phyloP scores from a whole-genome alignment of 2,797 vertebrate genomes.

The Liasis olivaceus region DNA sequence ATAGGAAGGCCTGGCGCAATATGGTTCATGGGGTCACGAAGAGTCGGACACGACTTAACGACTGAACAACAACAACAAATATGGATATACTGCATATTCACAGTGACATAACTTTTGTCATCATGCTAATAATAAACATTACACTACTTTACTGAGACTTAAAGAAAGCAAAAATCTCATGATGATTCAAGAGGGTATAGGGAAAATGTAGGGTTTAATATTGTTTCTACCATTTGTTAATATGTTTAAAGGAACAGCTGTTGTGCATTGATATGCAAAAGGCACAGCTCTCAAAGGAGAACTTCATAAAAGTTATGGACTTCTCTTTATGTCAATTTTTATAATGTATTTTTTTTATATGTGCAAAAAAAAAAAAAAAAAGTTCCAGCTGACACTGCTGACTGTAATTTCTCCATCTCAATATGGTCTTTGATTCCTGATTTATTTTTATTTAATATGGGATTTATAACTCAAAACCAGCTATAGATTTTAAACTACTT shows the following conservation, averaged over 20 bases:
- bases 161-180: background rate
- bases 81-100: background rate
- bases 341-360: background rate
- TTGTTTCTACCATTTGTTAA: slow-evolving; percentile 4
- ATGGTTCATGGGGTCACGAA: no score
- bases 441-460: background rate
- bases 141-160: background rate
- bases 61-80: no score
- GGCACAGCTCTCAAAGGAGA: background rate
- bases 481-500: slow-evolving; percentile 1
- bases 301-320: background rate
- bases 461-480: background rate
- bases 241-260: background rate
- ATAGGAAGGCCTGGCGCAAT: no score
- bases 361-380: background rate
- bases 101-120: background rate
- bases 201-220: background rate
- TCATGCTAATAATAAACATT: background rate
- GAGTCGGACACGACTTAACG: no score
- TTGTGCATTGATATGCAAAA: slow-evolving; percentile 24
- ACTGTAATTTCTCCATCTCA: background rate
- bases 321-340: slow-evolving; percentile 12
- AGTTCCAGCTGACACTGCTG: background rate
- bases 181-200: background rate
- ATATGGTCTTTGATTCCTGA: slow-evolving; percentile 2